These are phyloP conservation scores for Eurois occulta DNA, from an alignment of 2,888 invertebrate genomes.

Conservation along the genomic window DNA sequence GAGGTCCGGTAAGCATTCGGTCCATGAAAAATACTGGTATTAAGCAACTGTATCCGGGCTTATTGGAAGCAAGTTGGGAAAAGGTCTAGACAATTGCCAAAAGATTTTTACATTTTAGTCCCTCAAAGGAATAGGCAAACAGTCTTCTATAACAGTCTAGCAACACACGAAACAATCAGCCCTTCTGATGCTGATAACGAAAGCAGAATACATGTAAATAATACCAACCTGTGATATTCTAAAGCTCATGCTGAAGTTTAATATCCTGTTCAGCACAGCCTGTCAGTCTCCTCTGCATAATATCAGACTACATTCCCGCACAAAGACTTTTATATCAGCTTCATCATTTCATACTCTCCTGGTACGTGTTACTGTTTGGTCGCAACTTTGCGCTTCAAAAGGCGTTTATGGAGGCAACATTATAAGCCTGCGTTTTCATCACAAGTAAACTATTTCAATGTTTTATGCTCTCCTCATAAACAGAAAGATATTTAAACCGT, in stretches of 20 bases:
- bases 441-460: conserved; percentile 52
- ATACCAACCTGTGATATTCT: conserved; percentile 21
- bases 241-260: conserved; percentile 43
- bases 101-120: neutral
- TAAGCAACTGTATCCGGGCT: neutral
- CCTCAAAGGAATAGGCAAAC: neutral
- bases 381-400: conserved; percentile 55
- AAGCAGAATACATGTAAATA: neutral
- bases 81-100: neutral
- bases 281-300: conserved; percentile 50
- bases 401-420: conserved; percentile 54
- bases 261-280: conserved; percentile 41
- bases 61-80: neutral
- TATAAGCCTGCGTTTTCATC: conserved; percentile 56
- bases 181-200: neutral
- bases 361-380: conserved; percentile 37
- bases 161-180: neutral
- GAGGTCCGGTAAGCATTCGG: neutral
- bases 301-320: conserved; percentile 37
- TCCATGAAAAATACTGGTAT: neutral
- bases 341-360: conserved; percentile 51
- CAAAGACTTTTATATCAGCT: conserved; percentile 63
- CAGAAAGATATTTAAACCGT: conserved; percentile 33
- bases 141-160: neutral
- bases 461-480: conserved; percentile 54